Base-by-base conservation (phyloP, 2,113 vertebrate species). In the Fregata magnificens region DNA sequence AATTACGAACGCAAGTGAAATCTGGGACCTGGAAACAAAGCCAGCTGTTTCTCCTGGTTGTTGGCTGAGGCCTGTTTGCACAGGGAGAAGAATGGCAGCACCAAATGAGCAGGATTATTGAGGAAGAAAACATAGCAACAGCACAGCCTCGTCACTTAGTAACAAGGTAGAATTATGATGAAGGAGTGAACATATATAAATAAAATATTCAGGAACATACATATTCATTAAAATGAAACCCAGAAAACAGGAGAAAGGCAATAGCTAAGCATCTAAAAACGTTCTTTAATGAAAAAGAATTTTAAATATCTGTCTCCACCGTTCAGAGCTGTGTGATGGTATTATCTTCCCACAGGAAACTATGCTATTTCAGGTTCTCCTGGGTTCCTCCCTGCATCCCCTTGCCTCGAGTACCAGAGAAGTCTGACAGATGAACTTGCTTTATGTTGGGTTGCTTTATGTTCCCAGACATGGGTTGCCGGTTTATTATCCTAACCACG, bases 341-440 rank as follows among this genome's bases (percentile, higher is more conserved):
- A 87, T 95, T 95, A 95, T 80, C 81, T 86, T 97, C 95, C 93
- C 59, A 91, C 28, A 49, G 32, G 62, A 72, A 73, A 36, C 70
- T 84, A 42, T 77, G 84, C 92, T 97, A 89, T 97, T 97, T 96
- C 85, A 92, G 85, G 77, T 86, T 95, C 88, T 88, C 53, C 67
- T 91, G 63, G 53, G 59, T 85, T 94, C 72, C 59, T 76, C 34
- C 92, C 70, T 85, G 61, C 91, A 67, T 65, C n/a, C 86, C 38
- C 47, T 95, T 50, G 78, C 90, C 86, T 96, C 25, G 4, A 76
- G 63, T 92, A 76, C 86, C 71, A 61, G 85, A 89, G 91, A 95
- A 96, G 80, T 88, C 94, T 98, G 93, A 95, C 90, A 87, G 95
- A 96, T 42, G 81, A 97, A 94, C 17, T 42, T 95, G 81, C 83